Conservation (phyloP, 2,888 invertebrate species). For the Nomada flava region DNA sequence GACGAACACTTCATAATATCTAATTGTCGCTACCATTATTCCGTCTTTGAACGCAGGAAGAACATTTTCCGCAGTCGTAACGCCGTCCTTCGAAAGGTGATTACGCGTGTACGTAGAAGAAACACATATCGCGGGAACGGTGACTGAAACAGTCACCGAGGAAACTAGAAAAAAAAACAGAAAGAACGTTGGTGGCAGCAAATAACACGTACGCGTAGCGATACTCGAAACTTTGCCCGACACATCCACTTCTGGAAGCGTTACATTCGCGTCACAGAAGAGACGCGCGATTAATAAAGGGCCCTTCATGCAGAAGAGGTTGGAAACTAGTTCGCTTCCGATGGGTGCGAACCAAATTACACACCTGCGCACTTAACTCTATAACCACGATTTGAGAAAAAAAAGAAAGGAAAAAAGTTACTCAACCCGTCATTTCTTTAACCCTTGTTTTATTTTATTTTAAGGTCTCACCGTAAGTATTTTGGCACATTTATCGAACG, state of each 20-base stretch:
- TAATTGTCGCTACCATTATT: neutral
- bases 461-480: conserved; percentile 70
- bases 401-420: neutral
- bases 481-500: conserved; percentile 44
- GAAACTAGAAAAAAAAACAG: conserved; percentile 10
- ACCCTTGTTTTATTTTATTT: conserved; percentile 44
- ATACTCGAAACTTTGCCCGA: conserved; percentile 51
- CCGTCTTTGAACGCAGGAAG: neutral
- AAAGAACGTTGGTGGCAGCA: conserved; percentile 81
- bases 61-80: conserved; percentile 9
- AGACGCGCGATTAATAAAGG: conserved; percentile 36
- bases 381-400: conserved; percentile 53
- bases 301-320: conserved; percentile 34
- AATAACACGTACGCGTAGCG: conserved; percentile 78
- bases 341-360: conserved; percentile 60
- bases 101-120: too few relatives aligned
- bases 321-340: conserved; percentile 43
- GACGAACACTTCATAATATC: too few relatives aligned
- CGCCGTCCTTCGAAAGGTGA: conserved; percentile 18
- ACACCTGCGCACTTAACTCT: conserved; percentile 59
- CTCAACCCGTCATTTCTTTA: conserved; percentile 48
- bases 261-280: conserved; percentile 16
- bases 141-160: conserved; percentile 32
- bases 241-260: conserved; percentile 30
- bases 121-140: neutral